Conservation (phyloP, 2,888 invertebrate species). For the Acronicta alni region DNA sequence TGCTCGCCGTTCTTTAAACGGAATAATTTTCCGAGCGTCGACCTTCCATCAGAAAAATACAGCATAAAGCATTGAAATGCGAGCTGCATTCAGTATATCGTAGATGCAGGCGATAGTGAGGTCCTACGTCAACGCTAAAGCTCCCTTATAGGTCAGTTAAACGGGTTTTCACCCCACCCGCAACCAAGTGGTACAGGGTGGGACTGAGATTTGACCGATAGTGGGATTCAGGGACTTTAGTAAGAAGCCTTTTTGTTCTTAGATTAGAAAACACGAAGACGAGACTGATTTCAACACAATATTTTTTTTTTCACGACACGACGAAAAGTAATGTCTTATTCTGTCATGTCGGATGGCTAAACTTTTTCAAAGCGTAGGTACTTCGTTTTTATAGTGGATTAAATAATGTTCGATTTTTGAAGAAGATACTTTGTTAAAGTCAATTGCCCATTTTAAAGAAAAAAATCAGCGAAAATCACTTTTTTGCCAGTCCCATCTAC, state of each 20-base stretch:
- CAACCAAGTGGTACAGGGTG: conserved; percentile 68
- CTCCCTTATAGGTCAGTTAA: conserved; percentile 79
- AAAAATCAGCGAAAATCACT: not conserved
- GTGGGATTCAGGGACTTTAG: conserved; percentile 57
- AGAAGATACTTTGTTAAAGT: not conserved
- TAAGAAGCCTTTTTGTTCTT: conserved; percentile 58
- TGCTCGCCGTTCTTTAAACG: conserved; percentile 46
- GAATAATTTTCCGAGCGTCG: conserved; percentile 63
- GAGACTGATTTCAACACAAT: conserved; percentile 22
- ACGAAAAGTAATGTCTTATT: conserved; percentile 6
- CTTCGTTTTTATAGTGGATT: too few species aligned
- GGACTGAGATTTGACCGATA: conserved; percentile 82
- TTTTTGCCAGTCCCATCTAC: not conserved
- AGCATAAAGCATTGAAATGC: conserved; percentile 73
- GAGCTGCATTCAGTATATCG: conserved; percentile 66
- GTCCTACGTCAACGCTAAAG: conserved; percentile 65
- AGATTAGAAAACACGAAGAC: conserved; percentile 65
- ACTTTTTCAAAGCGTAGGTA: too few species aligned
- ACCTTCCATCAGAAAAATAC: conserved; percentile 69
- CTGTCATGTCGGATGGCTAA: not conserved
- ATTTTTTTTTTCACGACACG: not conserved
- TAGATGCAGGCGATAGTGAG: conserved; percentile 66
- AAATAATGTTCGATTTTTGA: not conserved
- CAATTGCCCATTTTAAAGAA: not conserved
- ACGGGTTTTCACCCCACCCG: conserved; percentile 77